Percentiles rank a stretch among this genome's conserved stretches.
Conservation (phyloP, 2,797 vertebrate genomes). For the Lepilemur ruficaudatus region DNA sequence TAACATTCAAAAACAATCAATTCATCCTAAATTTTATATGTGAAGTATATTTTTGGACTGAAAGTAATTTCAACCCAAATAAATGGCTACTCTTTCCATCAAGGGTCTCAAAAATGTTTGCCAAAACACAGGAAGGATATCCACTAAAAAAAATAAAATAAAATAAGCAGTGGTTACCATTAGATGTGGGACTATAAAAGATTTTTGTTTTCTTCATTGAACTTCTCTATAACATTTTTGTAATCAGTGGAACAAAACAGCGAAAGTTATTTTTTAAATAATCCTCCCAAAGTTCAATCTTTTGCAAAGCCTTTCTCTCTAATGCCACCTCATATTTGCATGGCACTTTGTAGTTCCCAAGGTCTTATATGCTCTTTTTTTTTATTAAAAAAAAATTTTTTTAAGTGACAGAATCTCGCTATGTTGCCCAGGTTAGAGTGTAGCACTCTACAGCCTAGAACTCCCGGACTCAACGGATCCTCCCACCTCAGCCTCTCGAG, state of each 20-base stretch:
- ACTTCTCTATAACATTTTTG: background rate
- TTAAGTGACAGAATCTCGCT: background rate
- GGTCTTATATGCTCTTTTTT: background rate
- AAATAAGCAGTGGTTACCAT: background rate
- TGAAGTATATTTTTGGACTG: background rate
- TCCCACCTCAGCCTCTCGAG: background rate
- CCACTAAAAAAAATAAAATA: conserved; percentile 1
- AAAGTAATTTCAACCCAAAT: conserved; percentile 29
- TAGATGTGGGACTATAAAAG: background rate
- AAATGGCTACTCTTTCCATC: conserved; percentile 7
- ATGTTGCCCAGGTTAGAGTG: background rate
- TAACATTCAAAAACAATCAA: conserved; percentile 30
- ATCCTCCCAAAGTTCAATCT: background rate
- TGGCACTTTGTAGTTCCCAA: background rate
- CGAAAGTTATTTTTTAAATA: background rate
- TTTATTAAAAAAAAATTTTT: background rate
- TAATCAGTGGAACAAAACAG: background rate
- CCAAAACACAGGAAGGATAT: background rate
- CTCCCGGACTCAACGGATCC: background rate
- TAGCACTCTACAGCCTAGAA: background rate
- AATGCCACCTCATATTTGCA: background rate
- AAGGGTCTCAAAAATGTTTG: background rate
- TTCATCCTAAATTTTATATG: conserved; percentile 11
- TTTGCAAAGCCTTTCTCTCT: background rate
- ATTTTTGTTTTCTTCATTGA: background rate